These are phyloP conservation scores for Plectrocnemia conspersa DNA, from an alignment of 1,140 invertebrate species.

Conservation along the genomic window DNA sequence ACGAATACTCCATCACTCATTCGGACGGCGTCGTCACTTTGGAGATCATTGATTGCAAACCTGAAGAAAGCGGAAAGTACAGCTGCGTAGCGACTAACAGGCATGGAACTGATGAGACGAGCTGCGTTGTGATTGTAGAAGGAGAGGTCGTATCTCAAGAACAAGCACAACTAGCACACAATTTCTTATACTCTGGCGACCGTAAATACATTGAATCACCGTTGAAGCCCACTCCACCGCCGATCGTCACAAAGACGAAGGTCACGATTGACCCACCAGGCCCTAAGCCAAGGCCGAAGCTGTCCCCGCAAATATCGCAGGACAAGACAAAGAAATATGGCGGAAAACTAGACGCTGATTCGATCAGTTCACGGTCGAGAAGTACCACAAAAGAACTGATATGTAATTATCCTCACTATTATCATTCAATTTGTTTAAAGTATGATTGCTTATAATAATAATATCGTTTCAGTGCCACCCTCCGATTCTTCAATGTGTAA, in stretches of 20 bases:
- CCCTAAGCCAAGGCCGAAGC: constrained; percentile 42
- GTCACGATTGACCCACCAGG: constrained; percentile 48
- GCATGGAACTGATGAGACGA: constrained; percentile 91
- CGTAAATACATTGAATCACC: constrained; percentile 78
- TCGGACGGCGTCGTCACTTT: constrained; percentile 92
- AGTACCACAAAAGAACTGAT: constrained; percentile 87
- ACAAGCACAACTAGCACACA: constrained; percentile 75
- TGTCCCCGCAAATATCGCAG: constrained; percentile 46
- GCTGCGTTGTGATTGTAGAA: constrained; percentile 95
- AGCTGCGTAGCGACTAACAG: constrained; percentile 86
- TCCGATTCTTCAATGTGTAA: constrained; percentile 78
- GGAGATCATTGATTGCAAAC: constrained; percentile 92
- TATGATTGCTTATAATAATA: constrained; percentile 14
- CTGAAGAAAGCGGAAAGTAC: constrained; percentile 95
- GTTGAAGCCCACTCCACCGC: constrained; percentile 68
- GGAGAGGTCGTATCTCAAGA: constrained; percentile 73
- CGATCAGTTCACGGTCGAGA: constrained; percentile 72
- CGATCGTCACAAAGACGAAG: constrained; percentile 63
- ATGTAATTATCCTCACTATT: constrained; percentile 60
- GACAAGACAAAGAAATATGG: constrained; percentile 72
- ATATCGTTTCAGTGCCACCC: constrained; percentile 62
- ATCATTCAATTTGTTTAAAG: too few species aligned
- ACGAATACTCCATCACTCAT: constrained; percentile 84
- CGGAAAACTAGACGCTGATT: constrained; percentile 60
- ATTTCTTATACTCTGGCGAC: constrained; percentile 82